phyloP scores from a whole-genome alignment of 2,888 invertebrate genomes.

The Orchesella flavescens region DNA sequence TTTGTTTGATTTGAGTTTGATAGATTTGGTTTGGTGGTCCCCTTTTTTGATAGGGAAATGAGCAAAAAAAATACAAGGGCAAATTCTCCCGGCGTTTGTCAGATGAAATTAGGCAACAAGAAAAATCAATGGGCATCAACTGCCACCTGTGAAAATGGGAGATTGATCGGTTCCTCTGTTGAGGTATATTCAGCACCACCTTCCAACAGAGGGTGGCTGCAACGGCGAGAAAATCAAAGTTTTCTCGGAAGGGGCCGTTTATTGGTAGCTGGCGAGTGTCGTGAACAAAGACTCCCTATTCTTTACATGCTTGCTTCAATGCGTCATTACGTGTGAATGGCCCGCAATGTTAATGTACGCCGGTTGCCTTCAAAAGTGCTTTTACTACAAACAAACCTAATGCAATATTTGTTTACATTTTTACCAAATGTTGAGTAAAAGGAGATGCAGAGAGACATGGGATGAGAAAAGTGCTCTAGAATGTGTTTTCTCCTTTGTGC shows the following conservation, averaged over 20 bases:
- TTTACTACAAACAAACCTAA: not conserved
- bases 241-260: slow-evolving; percentile 8
- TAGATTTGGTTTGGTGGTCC: too few relatives aligned
- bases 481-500: too few relatives aligned
- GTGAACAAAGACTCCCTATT: not conserved
- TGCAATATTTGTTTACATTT: not conserved
- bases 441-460: too few relatives aligned
- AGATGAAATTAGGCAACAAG: slow-evolving; percentile 42
- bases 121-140: slow-evolving; percentile 10
- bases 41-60: too few relatives aligned
- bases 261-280: not conserved
- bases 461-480: too few relatives aligned
- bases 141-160: slow-evolving; percentile 33
- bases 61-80: slow-evolving; percentile 33
- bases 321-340: not conserved
- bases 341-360: not conserved
- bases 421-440: not conserved
- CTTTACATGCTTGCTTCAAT: not conserved
- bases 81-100: slow-evolving; percentile 54
- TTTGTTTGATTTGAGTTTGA: slow-evolving; percentile 39
- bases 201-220: not conserved
- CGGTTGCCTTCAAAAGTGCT: slow-evolving; percentile 13
- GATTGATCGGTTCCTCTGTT: not conserved
- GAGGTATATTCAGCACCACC: not conserved
- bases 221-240: not conserved